These are phyloP conservation scores for Sandelia bainsii DNA, from an alignment of 2,797 vertebrate species.

Conservation along the genomic window DNA sequence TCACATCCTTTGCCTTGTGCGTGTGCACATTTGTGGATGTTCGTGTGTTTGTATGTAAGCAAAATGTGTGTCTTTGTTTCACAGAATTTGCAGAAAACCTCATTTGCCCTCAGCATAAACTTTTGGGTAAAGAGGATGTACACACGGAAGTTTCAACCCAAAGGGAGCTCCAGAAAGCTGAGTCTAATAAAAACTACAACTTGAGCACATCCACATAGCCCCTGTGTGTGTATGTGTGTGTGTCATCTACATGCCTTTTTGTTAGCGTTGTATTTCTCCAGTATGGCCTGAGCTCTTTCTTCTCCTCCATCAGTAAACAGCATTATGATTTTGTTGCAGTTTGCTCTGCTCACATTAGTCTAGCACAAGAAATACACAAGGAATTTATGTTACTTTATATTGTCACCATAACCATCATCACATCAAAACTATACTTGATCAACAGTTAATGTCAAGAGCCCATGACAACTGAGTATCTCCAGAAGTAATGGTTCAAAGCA, in stretches of 20 bases:
- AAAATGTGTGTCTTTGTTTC: slow-evolving; percentile 15
- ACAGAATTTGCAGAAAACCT: slow-evolving; percentile 27
- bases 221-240: slow-evolving; percentile 9
- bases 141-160: slow-evolving; percentile 45
- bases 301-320: slow-evolving; percentile 98
- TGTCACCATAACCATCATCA: background rate
- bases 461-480: background rate
- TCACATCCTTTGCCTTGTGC: background rate
- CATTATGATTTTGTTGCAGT: slow-evolving; percentile 99
- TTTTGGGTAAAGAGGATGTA: slow-evolving; percentile 37
- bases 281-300: slow-evolving; percentile 95
- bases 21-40: background rate
- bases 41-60: background rate
- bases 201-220: slow-evolving; percentile 14
- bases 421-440: background rate
- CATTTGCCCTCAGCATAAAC: slow-evolving; percentile 37
- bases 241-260: slow-evolving; percentile 87
- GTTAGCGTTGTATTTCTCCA: slow-evolving; percentile 92
- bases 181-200: slow-evolving; percentile 39
- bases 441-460: background rate
- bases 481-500: background rate
- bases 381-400: background rate
- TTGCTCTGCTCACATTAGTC: slow-evolving; percentile 94
- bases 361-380: slow-evolving; percentile 58
- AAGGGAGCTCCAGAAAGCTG: slow-evolving; percentile 55